phyloP scores from a whole-genome alignment of 2,888 invertebrate genomes.

The Phortica okadai region DNA sequence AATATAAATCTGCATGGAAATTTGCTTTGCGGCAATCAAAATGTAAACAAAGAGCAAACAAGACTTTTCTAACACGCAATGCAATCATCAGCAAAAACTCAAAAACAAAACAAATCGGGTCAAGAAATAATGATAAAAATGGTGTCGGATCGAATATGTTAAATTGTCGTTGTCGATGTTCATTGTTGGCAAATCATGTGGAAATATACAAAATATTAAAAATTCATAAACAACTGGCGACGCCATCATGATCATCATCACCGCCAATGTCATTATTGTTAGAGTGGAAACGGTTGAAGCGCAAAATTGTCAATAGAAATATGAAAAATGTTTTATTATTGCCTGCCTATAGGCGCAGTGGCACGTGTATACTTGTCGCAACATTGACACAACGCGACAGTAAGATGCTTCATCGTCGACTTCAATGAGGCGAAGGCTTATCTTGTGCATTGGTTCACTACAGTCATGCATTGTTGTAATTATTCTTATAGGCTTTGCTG shows the following conservation, averaged over 20 bases:
- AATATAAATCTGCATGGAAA: neutral
- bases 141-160: neutral
- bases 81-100: constrained; percentile 54
- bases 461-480: constrained; percentile 58
- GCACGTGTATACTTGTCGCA: neutral
- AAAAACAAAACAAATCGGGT: constrained; percentile 15
- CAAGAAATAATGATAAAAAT: constrained; percentile 15
- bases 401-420: neutral
- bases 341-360: neutral
- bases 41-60: neutral
- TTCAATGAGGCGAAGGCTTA: neutral
- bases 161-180: neutral
- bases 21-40: neutral
- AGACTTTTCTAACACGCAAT: constrained; percentile 56
- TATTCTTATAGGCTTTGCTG: constrained; percentile 65
- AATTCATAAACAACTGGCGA: constrained; percentile 45
- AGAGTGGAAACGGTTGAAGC: constrained; percentile 48
- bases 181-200: constrained; percentile 17
- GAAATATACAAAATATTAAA: constrained; percentile 54
- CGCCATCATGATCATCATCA: constrained; percentile 4
- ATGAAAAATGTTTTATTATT: constrained; percentile 17
- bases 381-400: neutral
- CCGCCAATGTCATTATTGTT: neutral
- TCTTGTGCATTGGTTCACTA: neutral
- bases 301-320: constrained; percentile 61